phyloP scores from a whole-genome alignment of 1,140 invertebrate species.

The Apis laboriosa region DNA sequence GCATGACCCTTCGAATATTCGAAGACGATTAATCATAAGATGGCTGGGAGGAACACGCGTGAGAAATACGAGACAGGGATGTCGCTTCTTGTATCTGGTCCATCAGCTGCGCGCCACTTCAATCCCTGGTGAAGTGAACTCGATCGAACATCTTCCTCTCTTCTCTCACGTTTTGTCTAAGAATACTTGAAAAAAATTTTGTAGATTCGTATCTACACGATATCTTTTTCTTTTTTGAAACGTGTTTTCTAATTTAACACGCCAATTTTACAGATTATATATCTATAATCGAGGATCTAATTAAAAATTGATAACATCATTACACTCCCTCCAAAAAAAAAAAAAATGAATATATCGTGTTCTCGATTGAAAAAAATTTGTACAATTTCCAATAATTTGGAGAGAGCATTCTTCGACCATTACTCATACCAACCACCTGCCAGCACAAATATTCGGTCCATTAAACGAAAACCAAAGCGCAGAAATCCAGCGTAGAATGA shows the following conservation, averaged over 20 bases:
- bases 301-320: no score
- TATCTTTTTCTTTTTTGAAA: no score
- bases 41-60: constrained; percentile 70
- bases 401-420: no score
- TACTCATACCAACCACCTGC: neutral
- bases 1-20: constrained; percentile 55
- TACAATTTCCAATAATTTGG: no score
- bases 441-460: neutral
- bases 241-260: no score
- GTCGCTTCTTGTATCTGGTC: constrained; percentile 66
- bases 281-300: no score
- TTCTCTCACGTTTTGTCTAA: neutral
- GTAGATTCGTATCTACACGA: neutral
- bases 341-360: no score
- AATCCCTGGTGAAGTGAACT: neutral
- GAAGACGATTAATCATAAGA: constrained; percentile 75
- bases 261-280: no score
- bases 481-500: neutral
- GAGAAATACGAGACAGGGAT: constrained; percentile 74
- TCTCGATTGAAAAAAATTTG: no score
- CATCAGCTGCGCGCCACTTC: constrained; percentile 32
- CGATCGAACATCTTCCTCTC: neutral
- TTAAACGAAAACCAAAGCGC: neutral
- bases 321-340: no score
- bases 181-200: neutral